Evolutionary conservation across 2,797 vertebrate genomes (phyloP).

Genomic region (Microctenopoma steveboyesi): DNA sequence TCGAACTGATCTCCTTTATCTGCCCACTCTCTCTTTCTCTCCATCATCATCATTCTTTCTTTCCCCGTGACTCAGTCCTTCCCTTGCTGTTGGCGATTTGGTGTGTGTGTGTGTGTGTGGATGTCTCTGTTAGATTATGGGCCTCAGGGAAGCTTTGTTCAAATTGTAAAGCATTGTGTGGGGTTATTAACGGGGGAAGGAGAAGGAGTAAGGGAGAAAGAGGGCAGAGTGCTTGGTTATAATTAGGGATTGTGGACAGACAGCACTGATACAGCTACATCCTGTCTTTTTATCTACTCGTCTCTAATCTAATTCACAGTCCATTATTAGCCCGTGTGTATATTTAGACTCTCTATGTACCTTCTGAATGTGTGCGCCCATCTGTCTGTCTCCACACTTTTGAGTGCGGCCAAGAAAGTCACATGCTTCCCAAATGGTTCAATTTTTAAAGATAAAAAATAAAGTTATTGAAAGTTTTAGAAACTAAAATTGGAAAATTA

Average conservation of each 20-base stretch:
- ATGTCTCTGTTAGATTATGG: conserved; percentile 73
- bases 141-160: conserved; percentile 70
- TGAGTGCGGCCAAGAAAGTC: not conserved
- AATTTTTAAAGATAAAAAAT: not conserved
- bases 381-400: not conserved
- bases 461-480: too few relatives aligned
- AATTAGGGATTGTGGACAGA: conserved; percentile 54
- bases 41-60: conserved; percentile 44
- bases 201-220: conserved; percentile 35
- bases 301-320: conserved; percentile 48
- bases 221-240: conserved; percentile 44
- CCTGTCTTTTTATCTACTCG: conserved; percentile 40
- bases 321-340: conserved; percentile 54
- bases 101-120: conserved; percentile 42
- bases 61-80: conserved; percentile 44
- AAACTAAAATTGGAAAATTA: not conserved
- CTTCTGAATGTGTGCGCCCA: conserved; percentile 10
- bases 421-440: not conserved
- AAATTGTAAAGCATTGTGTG: conserved; percentile 58
- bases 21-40: conserved; percentile 44
- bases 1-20: conserved; percentile 67
- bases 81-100: conserved; percentile 38
- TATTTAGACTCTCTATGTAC: conserved; percentile 34
- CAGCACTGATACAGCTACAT: conserved; percentile 43
- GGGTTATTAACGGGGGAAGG: conserved; percentile 43